phyloP scores from a whole-genome alignment of 2,113 vertebrate species.

The Amphilophus citrinellus region DNA sequence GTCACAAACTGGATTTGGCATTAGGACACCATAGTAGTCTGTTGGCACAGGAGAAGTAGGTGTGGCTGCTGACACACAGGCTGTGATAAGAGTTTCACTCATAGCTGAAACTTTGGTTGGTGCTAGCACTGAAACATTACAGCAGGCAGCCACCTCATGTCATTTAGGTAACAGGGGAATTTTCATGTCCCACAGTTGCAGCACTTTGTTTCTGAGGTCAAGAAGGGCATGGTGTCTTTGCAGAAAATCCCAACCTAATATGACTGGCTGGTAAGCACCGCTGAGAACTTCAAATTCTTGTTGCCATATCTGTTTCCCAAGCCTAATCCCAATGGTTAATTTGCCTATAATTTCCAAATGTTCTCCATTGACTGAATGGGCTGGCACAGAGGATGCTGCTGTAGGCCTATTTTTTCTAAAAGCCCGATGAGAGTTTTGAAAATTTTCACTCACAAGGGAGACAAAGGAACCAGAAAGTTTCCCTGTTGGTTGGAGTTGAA shows the following conservation, averaged over 20 bases:
- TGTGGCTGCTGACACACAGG: not conserved
- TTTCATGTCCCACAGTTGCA: too few species aligned
- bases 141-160: not conserved
- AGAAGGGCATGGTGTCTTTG: too few species aligned
- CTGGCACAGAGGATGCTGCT: not conserved
- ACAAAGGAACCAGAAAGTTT: not conserved
- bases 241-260: not conserved
- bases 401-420: not conserved
- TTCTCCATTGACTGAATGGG: not conserved
- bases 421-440: not conserved
- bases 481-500: too few species aligned
- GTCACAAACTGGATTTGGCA: too few species aligned
- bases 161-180: too few species aligned
- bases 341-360: not conserved
- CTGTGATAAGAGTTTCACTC: not conserved
- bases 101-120: not conserved
- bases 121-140: not conserved
- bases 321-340: not conserved
- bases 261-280: not conserved
- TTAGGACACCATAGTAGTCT: too few species aligned
- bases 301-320: not conserved
- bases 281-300: slow-evolving; percentile 8
- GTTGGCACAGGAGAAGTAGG: not conserved
- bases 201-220: too few species aligned
- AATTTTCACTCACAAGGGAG: not conserved